Conservation (phyloP, 2,797 vertebrate species). For the Artibeus lituratus region DNA sequence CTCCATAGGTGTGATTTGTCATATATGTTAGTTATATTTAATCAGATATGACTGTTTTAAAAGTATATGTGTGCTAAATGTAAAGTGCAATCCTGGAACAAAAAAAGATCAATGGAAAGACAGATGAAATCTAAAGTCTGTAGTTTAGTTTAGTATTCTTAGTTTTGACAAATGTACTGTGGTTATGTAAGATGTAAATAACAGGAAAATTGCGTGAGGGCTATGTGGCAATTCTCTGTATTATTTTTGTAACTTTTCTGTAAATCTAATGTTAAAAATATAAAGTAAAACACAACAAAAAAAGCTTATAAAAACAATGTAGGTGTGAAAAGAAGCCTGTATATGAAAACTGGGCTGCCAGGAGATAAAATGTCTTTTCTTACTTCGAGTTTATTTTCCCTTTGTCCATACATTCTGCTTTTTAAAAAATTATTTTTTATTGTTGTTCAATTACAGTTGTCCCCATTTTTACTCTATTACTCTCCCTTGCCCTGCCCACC, state of each 20-base stretch:
- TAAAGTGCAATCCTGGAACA: not conserved
- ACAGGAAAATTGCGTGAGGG: not conserved
- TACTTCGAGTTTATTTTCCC: not conserved
- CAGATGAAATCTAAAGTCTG: not conserved
- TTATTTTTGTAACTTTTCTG: not conserved
- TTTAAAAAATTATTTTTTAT: not conserved
- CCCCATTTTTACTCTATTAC: too few relatives aligned
- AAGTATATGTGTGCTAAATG: not conserved
- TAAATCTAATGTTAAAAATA: not conserved
- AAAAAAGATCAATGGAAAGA: slow-evolving; percentile 7
- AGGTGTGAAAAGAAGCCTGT: not conserved
- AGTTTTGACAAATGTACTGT: not conserved
- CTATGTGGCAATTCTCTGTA: not conserved
- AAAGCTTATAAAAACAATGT: not conserved
- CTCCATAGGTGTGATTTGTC: not conserved
- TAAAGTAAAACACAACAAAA: not conserved
- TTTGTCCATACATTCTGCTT: not conserved
- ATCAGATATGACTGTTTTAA: not conserved
- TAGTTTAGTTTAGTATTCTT: not conserved
- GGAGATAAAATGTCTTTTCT: not conserved
- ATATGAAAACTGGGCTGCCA: not conserved
- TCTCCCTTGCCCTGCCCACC: too few relatives aligned
- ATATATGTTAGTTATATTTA: not conserved
- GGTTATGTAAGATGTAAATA: not conserved
- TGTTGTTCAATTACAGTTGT: too few relatives aligned